A percentile compares a stretch with the other conserved stretches of the same genome.
Evolutionary conservation across 1,140 invertebrate genomes (phyloP).

Genomic region (Caerostris darwini): DNA sequence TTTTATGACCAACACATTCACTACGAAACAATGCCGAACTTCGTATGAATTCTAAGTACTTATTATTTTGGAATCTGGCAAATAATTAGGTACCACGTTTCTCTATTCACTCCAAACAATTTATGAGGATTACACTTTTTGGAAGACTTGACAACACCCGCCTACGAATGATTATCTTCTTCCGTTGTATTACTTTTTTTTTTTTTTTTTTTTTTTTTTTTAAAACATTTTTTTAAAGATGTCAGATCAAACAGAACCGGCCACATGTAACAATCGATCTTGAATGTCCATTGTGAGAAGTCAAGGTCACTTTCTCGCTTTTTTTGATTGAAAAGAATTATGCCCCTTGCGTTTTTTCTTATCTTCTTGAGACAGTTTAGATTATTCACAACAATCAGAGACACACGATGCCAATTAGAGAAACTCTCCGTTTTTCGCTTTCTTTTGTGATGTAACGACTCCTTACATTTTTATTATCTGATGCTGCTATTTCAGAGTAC

Average conservation of each 20-base stretch:
- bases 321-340: neutral
- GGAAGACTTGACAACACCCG: constrained; percentile 29
- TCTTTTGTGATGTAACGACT: neutral
- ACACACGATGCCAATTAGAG: neutral
- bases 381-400: neutral
- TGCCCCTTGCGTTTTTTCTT: neutral
- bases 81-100: neutral
- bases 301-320: constrained; percentile 13
- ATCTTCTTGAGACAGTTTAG: neutral
- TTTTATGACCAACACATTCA: neutral
- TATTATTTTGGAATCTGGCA: neutral
- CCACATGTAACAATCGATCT: neutral
- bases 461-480: neutral
- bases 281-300: constrained; percentile 21
- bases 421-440: neutral
- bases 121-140: constrained; percentile 24
- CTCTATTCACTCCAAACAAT: neutral
- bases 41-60: constrained; percentile 7
- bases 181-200: neutral
- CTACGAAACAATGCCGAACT: neutral
- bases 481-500: too few species aligned
- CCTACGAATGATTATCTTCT: neutral
- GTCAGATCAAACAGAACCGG: constrained; percentile 10
- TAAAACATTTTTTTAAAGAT: neutral
- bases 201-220: neutral